Percentiles rank a stretch among this genome's conserved stretches.
phyloP scores from a whole-genome alignment of 64 coral and sea anemone genomes.

The Montipora foliosa region DNA sequence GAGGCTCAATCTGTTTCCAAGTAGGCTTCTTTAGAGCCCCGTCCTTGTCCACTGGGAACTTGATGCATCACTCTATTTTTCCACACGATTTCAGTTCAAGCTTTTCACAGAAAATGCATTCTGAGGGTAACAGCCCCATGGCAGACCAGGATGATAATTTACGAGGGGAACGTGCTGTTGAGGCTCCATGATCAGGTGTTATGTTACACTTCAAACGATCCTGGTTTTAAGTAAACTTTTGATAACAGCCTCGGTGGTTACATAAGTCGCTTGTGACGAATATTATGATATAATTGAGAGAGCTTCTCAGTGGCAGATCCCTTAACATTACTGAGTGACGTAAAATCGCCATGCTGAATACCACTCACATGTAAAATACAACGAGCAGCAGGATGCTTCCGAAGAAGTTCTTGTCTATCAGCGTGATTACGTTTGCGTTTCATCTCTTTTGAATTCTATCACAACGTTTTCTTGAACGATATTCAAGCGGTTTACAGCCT shows the following conservation, averaged over 20 bases:
- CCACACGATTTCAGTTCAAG: background rate
- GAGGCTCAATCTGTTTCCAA: conserved; percentile 72
- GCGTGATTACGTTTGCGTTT: conserved; percentile 44
- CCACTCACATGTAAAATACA: too few relatives aligned
- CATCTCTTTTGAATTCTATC: conserved; percentile 10
- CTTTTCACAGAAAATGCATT: conserved; percentile 25
- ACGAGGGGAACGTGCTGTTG: conserved; percentile 29
- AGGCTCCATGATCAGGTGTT: background rate
- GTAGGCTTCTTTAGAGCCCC: conserved; percentile 43
- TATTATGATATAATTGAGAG: background rate
- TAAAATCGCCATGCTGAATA: conserved; percentile 32
- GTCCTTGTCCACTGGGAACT: too few relatives aligned
- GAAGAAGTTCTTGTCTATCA: conserved; percentile 40
- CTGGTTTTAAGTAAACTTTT: conserved; percentile 51
- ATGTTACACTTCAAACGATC: conserved; percentile 44
- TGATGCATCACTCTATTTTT: conserved; percentile 15
- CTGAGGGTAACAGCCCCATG: background rate
- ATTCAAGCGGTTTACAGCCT: conserved; percentile 11
- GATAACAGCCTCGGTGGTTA: conserved; percentile 59
- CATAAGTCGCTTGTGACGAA: conserved; percentile 33
- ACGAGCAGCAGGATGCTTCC: background rate
- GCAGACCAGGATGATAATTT: conserved; percentile 29
- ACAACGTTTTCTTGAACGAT: conserved; percentile 37
- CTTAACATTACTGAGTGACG: background rate
- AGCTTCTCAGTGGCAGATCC: too few relatives aligned